phyloP scores from a whole-genome alignment of 2,888 invertebrate species.

The Falcaria lacertinaria region DNA sequence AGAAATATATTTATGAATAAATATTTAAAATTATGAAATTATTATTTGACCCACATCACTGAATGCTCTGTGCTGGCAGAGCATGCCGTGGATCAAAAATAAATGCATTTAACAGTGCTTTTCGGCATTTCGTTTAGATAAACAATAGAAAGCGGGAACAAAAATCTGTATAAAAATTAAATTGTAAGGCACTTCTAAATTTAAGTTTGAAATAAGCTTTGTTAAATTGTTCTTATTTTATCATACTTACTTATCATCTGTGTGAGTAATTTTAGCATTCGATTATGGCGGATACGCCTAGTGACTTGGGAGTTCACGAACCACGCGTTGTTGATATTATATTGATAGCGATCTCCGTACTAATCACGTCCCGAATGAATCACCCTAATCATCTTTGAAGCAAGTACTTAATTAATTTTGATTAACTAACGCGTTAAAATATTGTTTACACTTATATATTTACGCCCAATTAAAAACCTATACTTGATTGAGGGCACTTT shows the following conservation, averaged over 20 bases:
- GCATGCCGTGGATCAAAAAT: constrained; percentile 46
- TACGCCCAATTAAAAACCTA: no score
- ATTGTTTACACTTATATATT: no score
- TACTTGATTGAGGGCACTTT: no score
- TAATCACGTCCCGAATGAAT: no score
- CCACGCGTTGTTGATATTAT: no score
- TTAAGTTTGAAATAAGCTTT: constrained; percentile 59
- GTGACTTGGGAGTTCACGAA: constrained; percentile 26
- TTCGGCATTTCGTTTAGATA: constrained; percentile 34
- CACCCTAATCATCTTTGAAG: no score
- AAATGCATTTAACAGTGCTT: constrained; percentile 72
- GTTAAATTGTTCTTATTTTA: constrained; percentile 51
- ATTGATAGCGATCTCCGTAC: no score
- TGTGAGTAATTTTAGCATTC: constrained; percentile 42
- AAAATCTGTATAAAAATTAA: constrained; percentile 66
- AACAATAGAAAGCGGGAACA: constrained; percentile 38
- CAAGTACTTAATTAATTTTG: no score
- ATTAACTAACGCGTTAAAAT: no score
- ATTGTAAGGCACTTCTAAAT: constrained; percentile 79
- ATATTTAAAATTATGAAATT: constrained; percentile 41
- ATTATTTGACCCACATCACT: constrained; percentile 34
- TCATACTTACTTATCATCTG: constrained; percentile 48
- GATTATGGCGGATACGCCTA: constrained; percentile 42
- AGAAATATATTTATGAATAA: constrained; percentile 9
- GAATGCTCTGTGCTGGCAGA: constrained; percentile 48